Evolutionary conservation across 1,140 invertebrate genomes (phyloP), one percentile per base, ranked within the genome.

Genomic region (Lepeophtheirus salmonis): DNA sequence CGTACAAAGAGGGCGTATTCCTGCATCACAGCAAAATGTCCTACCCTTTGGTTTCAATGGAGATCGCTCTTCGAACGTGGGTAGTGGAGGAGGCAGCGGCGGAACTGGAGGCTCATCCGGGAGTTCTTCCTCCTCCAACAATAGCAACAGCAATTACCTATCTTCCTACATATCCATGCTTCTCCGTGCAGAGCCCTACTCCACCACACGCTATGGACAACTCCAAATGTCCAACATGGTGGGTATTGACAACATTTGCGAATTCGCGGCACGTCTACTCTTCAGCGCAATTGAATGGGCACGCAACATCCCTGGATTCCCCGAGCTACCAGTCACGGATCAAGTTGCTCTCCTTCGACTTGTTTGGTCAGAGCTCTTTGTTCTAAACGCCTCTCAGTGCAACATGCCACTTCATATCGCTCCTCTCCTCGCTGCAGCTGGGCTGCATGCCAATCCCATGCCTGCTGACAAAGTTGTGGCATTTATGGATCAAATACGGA

Each of bases 261-360:
- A 97, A 73, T 74, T 97, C 65, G 92, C 92, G 14, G 91, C 92
- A 17, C 78, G 90, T 63, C 73, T 97, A 23, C 79, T 97, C 20
- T 97, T 97, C 77, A 89, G 85, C 30, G 91, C 91, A 6, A 91
- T 97, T 2, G 90, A 96, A 72, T 97, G 92, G 94, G 89, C 91
- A 63, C 79, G 89, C 65, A 95, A 94, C 71, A 96, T 97, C 69
- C 91, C 91, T 54, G 96, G 92, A 75, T 97, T 97, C 75, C 90
- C 90, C 49, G 91, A 97, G 67, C 80, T 97, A 53, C 65, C 74
- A 71, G 74, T 80, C 62, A 79, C 77, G 49, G 81, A 82, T 70
- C 86, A 92, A 75, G 90, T 96, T 64, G 89, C 89, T n/a, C 76
- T 97, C 61, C 74, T 97, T 64, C 78, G 91, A 68, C 78, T 95